Conservation (phyloP, 2,888 invertebrate genomes). For the Rotaria sp. region DNA sequence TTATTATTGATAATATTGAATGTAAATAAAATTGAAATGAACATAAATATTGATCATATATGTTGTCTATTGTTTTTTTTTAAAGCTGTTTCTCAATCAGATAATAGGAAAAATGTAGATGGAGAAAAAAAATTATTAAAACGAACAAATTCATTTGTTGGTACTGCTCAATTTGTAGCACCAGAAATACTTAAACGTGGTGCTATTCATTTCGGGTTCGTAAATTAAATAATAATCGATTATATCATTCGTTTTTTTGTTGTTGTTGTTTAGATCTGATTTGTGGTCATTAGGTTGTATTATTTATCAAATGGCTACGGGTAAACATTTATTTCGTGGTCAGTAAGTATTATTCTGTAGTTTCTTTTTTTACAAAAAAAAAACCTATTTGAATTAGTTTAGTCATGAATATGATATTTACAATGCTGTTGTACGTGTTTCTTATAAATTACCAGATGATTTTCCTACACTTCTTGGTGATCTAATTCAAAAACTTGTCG, state of each 20-base stretch:
- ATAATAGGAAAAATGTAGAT: background rate
- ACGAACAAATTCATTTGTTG: constrained; percentile 68
- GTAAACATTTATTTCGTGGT: constrained; percentile 81
- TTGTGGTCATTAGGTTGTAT: constrained; percentile 96
- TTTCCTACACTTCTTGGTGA: constrained; percentile 58
- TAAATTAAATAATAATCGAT: background rate
- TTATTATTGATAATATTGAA: constrained; percentile 60
- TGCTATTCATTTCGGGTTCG: constrained; percentile 46
- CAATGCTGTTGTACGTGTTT: constrained; percentile 81
- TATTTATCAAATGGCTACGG: constrained; percentile 89
- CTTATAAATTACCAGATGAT: constrained; percentile 83
- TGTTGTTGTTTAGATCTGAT: constrained; percentile 62
- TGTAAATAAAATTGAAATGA: background rate
- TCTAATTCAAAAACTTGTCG: background rate
- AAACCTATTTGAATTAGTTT: constrained; percentile 42
- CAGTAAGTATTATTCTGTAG: constrained; percentile 51
- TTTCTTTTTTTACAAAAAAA: background rate
- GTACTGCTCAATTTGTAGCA: constrained; percentile 95
- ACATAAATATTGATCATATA: background rate
- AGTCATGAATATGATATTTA: constrained; percentile 89
- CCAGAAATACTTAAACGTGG: constrained; percentile 75
- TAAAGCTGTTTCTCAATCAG: background rate
- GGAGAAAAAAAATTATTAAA: constrained; percentile 26
- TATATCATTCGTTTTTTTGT: background rate
- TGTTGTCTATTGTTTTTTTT: background rate